Conservation (phyloP, 2,797 vertebrate species). For the Megaceryle alcyon region DNA sequence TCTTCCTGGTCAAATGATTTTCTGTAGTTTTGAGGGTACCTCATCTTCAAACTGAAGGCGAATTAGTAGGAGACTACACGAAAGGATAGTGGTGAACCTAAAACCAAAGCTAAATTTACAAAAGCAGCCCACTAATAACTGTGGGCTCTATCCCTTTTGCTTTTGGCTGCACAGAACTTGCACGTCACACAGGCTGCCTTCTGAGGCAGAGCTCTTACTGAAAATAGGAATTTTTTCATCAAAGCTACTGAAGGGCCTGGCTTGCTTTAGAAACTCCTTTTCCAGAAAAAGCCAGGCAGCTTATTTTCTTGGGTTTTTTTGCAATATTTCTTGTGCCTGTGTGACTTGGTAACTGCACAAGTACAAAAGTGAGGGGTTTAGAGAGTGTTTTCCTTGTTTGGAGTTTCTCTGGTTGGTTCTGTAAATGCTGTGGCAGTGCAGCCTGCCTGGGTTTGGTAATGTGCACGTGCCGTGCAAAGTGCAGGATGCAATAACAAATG, state of each 20-base stretch:
- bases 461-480: not conserved
- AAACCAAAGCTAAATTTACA: not conserved
- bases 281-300: conserved; percentile 1
- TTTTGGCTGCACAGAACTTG: not conserved
- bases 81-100: not conserved
- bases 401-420: conserved; percentile 29
- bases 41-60: not conserved
- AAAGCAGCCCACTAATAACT: not conserved
- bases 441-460: not conserved
- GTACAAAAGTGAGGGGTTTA: not conserved
- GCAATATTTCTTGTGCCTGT: conserved; percentile 21
- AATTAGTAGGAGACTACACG: not conserved
- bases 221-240: not conserved
- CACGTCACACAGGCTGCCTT: not conserved
- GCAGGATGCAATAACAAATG: conserved; percentile 71
- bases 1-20: not conserved
- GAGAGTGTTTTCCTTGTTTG: not conserved
- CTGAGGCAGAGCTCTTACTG: not conserved
- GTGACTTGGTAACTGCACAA: not conserved
- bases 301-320: not conserved
- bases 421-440: not conserved
- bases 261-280: not conserved
- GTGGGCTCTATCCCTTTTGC: not conserved
- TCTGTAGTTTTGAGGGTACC: not conserved
- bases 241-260: not conserved